phyloP scores from a whole-genome alignment of 2,888 invertebrate species.

The Aelia acuminata region DNA sequence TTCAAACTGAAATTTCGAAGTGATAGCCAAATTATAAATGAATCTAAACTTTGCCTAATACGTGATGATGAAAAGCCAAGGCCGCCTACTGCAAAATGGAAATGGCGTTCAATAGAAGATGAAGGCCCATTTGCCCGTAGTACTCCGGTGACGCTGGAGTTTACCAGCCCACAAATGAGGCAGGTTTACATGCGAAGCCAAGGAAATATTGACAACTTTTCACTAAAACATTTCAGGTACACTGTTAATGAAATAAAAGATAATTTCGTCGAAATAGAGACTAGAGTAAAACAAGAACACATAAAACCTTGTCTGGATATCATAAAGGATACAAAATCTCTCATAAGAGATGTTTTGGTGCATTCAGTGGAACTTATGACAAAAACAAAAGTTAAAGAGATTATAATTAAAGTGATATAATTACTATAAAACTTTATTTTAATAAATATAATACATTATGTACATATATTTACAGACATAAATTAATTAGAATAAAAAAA shows the following conservation, averaged over 20 bases:
- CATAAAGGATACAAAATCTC: conserved; percentile 14
- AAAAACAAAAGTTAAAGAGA: conserved; percentile 19
- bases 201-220: conserved; percentile 2
- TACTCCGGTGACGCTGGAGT: conserved; percentile 34
- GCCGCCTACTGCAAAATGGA: background rate
- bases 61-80: conserved; percentile 39
- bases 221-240: conserved; percentile 49
- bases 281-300: background rate
- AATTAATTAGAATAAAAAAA: conserved; percentile 30
- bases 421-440: conserved; percentile 32
- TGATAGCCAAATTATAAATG: conserved; percentile 3
- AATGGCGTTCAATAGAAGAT: conserved; percentile 27
- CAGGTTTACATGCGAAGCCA: conserved; percentile 32
- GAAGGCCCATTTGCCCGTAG: conserved; percentile 36
- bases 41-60: conserved; percentile 50
- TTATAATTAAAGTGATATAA: conserved; percentile 46
- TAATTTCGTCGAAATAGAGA: conserved; percentile 47
- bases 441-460: conserved; percentile 20
- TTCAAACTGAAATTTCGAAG: background rate
- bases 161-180: conserved; percentile 38
- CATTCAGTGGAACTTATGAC: conserved; percentile 43
- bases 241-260: conserved; percentile 24
- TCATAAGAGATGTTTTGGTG: conserved; percentile 43
- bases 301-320: conserved; percentile 51
- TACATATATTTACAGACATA: conserved; percentile 39